These are phyloP conservation scores for Hycleus phaleratus DNA, from an alignment of 1,140 invertebrate genomes.

Conservation along the genomic window DNA sequence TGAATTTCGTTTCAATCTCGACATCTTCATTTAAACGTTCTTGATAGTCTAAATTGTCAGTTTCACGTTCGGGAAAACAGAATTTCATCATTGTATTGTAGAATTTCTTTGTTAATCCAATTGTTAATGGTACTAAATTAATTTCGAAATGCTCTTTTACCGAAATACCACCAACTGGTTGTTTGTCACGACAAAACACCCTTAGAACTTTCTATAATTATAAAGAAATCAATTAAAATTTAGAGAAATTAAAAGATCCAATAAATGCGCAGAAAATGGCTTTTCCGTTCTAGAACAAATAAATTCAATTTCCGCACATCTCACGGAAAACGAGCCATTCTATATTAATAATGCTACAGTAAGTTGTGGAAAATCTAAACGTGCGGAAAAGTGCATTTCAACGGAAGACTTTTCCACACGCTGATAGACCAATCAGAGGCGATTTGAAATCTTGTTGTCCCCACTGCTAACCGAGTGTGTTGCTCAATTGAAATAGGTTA, in stretches of 20 bases:
- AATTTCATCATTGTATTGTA: conserved; percentile 97
- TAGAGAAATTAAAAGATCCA: not conserved
- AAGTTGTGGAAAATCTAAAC: too few relatives aligned
- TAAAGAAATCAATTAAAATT: not conserved
- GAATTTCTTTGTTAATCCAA: conserved; percentile 94
- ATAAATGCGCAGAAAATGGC: too few relatives aligned
- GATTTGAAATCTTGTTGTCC: too few relatives aligned
- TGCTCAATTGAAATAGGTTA: not conserved
- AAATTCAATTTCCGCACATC: too few relatives aligned
- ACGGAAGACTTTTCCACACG: too few relatives aligned
- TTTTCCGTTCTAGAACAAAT: too few relatives aligned
- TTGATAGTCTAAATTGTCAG: conserved; percentile 69
- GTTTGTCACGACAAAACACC: conserved; percentile 83
- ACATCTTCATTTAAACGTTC: conserved; percentile 52
- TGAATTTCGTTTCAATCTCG: conserved; percentile 39
- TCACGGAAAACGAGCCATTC: too few relatives aligned
- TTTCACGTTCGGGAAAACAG: conserved; percentile 95
- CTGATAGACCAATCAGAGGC: too few relatives aligned
- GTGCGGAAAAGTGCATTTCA: too few relatives aligned
- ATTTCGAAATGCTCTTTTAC: conserved; percentile 99
- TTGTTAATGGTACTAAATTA: conserved; percentile 87
- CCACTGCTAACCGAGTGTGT: too few relatives aligned
- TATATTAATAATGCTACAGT: too few relatives aligned
- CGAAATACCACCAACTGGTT: conserved; percentile 92
- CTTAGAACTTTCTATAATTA: conserved; percentile 62